These are phyloP conservation scores for Argya squamiceps DNA, from an alignment of 2,797 vertebrate species.

Conservation along the genomic window DNA sequence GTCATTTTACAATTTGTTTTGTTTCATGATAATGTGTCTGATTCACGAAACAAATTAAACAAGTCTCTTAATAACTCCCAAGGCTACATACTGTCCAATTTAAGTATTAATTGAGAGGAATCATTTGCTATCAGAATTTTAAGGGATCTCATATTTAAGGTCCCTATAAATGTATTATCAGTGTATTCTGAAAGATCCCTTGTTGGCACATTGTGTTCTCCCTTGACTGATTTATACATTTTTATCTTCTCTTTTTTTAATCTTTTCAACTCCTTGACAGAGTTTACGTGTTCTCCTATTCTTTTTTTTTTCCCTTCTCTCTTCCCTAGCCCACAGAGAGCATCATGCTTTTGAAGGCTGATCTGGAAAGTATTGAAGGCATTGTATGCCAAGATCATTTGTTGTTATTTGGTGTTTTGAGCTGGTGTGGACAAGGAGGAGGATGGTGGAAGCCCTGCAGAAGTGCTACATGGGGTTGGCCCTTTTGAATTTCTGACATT, in stretches of 20 bases:
- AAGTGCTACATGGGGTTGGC: background rate
- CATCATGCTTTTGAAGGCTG: conserved; percentile 96
- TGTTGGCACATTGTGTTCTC: background rate
- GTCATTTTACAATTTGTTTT: background rate
- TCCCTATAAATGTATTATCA: background rate
- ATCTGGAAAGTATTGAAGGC: conserved; percentile 84
- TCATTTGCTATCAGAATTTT: background rate
- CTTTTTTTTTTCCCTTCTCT: conserved; percentile 53
- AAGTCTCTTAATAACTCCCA: background rate
- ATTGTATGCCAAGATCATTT: conserved; percentile 59
- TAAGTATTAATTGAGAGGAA: background rate
- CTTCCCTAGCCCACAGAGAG: conserved; percentile 89
- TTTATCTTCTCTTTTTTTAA: background rate
- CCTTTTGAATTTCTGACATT: conserved; percentile 53
- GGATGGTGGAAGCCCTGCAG: conserved; percentile 60
- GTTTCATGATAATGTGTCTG: background rate
- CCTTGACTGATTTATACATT: background rate
- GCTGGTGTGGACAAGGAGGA: conserved; percentile 57
- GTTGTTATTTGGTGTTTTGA: conserved; percentile 60
- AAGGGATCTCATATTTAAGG: background rate
- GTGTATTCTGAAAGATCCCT: background rate
- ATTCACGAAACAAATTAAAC: background rate
- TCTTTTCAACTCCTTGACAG: background rate
- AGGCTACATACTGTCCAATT: background rate
- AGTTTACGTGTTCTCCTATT: background rate